Percentiles rank a stretch among this genome's conserved stretches.
These are phyloP conservation scores for Pangasius macronema DNA, from an alignment of 2,797 vertebrate species.

Conservation along the genomic window DNA sequence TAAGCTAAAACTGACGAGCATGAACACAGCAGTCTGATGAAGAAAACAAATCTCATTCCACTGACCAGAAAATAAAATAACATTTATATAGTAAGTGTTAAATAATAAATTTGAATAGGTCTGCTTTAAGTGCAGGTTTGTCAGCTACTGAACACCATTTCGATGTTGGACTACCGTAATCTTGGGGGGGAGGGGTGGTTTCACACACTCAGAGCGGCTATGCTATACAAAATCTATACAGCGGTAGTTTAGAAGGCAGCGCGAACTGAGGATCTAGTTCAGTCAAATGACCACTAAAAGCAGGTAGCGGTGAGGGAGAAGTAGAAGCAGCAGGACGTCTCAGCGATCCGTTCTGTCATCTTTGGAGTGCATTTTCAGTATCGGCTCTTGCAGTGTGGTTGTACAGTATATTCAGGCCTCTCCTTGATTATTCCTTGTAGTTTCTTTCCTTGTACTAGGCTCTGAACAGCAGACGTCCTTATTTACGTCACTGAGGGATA, in stretches of 20 bases:
- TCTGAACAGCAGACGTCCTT: slow-evolving; percentile 1
- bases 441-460: slow-evolving; percentile 17
- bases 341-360: slow-evolving; percentile 24
- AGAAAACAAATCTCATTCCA: slow-evolving; percentile 11
- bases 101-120: slow-evolving; percentile 31
- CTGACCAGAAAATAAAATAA: slow-evolving; percentile 26
- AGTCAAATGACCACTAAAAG: slow-evolving; percentile 45
- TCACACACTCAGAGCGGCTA: slow-evolving; percentile 40
- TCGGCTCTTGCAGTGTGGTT: slow-evolving; percentile 15
- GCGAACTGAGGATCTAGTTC: slow-evolving; percentile 50
- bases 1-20: slow-evolving; percentile 15
- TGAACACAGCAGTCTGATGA: slow-evolving; percentile 3
- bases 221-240: slow-evolving; percentile 49
- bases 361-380: slow-evolving; percentile 44
- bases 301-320: slow-evolving; percentile 58
- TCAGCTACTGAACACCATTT: slow-evolving; percentile 46
- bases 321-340: slow-evolving; percentile 56
- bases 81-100: slow-evolving; percentile 37
- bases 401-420: slow-evolving; percentile 54
- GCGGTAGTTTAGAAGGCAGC: slow-evolving; percentile 55
- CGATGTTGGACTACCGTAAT: slow-evolving; percentile 20
- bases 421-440: neutral
- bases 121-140: slow-evolving; percentile 47
- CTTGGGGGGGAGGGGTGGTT: neutral
- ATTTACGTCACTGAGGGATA: slow-evolving; percentile 33